Percentiles rank a stretch among this genome's conserved stretches.
Evolutionary conservation across 2,113 vertebrate species (phyloP).

Genomic region (Paralichthys olivaceus): DNA sequence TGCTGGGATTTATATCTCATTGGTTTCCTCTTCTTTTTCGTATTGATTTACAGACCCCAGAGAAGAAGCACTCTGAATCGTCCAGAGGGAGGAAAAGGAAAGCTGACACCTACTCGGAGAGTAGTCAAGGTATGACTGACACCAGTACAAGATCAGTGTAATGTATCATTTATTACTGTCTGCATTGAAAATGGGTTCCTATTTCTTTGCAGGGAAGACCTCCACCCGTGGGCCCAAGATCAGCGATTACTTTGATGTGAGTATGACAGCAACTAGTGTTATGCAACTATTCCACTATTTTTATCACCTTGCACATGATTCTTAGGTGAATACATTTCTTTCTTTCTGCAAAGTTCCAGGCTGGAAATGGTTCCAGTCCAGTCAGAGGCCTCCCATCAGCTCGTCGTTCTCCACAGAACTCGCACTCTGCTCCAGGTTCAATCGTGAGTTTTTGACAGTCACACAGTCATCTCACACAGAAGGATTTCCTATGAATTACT

Average conservation of each 20-base stretch:
- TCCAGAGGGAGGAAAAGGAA: slow-evolving; percentile 98
- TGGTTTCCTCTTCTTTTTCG: slow-evolving; percentile 35
- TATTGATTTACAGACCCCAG: slow-evolving; percentile 88
- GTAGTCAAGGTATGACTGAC: slow-evolving; percentile 90
- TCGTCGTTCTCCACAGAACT: slow-evolving; percentile 96
- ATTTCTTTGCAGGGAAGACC: slow-evolving; percentile 88
- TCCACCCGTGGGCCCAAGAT: slow-evolving; percentile 95
- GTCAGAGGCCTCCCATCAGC: slow-evolving; percentile 92
- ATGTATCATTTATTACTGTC: not conserved
- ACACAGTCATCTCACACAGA: not conserved
- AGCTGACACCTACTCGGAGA: slow-evolving; percentile 96
- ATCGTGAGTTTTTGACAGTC: slow-evolving; percentile 85
- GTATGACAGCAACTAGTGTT: slow-evolving; percentile 29
- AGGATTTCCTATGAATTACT: too few species aligned
- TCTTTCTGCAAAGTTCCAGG: slow-evolving; percentile 88
- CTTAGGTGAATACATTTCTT: not conserved
- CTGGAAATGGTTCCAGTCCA: slow-evolving; percentile 97
- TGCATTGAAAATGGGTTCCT: not conserved
- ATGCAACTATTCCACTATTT: not conserved
- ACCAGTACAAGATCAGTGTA: not conserved
- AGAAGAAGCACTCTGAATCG: slow-evolving; percentile 97
- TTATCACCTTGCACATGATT: not conserved
- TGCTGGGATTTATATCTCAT: slow-evolving; percentile 30
- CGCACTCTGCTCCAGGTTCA: slow-evolving; percentile 93
- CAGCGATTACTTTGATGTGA: slow-evolving; percentile 99